These are phyloP conservation scores for Manis javanica DNA, from an alignment of 2,797 vertebrate species.

Conservation along the genomic window DNA sequence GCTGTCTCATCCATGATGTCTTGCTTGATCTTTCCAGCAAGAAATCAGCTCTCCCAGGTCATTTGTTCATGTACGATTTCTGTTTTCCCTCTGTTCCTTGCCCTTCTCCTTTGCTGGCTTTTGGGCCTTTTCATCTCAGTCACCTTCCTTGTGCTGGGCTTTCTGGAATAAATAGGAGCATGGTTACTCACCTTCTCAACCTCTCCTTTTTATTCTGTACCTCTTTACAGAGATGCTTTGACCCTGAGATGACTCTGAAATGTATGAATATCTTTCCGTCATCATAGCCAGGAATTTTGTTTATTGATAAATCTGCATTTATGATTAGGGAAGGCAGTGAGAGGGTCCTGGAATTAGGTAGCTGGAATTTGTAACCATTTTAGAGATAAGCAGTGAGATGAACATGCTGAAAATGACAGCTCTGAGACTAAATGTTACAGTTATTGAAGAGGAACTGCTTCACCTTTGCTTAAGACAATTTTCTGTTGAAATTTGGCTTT, in stretches of 20 bases:
- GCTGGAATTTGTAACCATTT: constrained; percentile 34
- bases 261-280: background rate
- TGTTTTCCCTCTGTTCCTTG: background rate
- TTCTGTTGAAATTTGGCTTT: background rate
- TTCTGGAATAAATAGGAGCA: constrained; percentile 23
- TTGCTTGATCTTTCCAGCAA: background rate
- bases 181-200: background rate
- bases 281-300: background rate
- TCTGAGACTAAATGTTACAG: background rate
- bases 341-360: constrained; percentile 2
- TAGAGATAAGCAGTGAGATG: background rate
- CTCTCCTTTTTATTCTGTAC: background rate
- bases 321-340: background rate
- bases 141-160: background rate
- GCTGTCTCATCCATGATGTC: background rate
- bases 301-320: background rate
- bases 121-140: background rate
- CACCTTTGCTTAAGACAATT: constrained; percentile 12
- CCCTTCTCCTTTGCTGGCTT: background rate
- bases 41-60: background rate
- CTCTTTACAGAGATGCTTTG: constrained; percentile 7
- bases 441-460: background rate
- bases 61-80: background rate
- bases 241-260: constrained; percentile 2
- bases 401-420: constrained; percentile 38